Conservation (phyloP, 2,797 vertebrate genomes). For the Melanotaenia nigrans region DNA sequence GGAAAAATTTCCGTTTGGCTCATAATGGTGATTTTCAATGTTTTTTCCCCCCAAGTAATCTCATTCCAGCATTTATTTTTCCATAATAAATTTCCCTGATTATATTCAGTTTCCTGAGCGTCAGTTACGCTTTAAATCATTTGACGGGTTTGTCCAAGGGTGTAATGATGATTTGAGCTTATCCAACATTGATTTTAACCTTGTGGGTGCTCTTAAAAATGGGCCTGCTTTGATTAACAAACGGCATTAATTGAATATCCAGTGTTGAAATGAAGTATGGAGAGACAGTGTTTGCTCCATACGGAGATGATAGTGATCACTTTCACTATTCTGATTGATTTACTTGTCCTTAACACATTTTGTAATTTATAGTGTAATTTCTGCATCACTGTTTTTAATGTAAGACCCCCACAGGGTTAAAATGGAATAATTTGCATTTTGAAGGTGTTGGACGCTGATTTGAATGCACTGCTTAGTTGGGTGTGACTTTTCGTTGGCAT, state of each 20-base stretch:
- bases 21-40: constrained; percentile 49
- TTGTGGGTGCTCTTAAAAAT: constrained; percentile 42
- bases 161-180: constrained; percentile 30
- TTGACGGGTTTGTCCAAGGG: constrained; percentile 25
- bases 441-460: constrained; percentile 27
- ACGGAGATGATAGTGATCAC: not conserved
- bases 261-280: not conserved
- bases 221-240: not conserved
- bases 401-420: constrained; percentile 51
- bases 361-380: not conserved
- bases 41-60: constrained; percentile 38
- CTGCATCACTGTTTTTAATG: constrained; percentile 4
- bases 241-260: constrained; percentile 15
- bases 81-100: constrained; percentile 17
- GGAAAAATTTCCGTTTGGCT: constrained; percentile 45
- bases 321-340: not conserved
- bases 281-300: not conserved
- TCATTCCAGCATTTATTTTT: constrained; percentile 35
- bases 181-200: constrained; percentile 47
- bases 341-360: not conserved
- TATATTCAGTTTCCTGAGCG: constrained; percentile 30
- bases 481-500: constrained; percentile 46
- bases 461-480: constrained; percentile 35
- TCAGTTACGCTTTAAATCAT: constrained; percentile 30
- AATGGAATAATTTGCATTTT: constrained; percentile 22